These are phyloP conservation scores for Synergus itoensis DNA, from an alignment of 2,888 invertebrate species.

Conservation along the genomic window DNA sequence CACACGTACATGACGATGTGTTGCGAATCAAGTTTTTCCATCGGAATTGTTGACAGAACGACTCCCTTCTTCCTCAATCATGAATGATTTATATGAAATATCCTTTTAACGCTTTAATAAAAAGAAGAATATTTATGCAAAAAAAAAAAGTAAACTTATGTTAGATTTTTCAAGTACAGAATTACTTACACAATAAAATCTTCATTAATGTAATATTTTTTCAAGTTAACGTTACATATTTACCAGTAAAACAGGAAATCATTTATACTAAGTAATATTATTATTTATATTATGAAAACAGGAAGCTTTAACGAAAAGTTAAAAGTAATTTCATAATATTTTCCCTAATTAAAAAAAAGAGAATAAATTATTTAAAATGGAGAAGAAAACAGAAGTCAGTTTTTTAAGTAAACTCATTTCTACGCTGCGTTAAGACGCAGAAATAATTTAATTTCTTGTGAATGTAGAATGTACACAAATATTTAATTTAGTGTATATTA, in stretches of 20 bases:
- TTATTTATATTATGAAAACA: slow-evolving; percentile 6
- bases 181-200: slow-evolving; percentile 33
- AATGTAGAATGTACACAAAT: slow-evolving; percentile 22
- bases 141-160: slow-evolving; percentile 10
- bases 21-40: slow-evolving; percentile 6
- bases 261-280: slow-evolving; percentile 27
- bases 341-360: slow-evolving; percentile 31
- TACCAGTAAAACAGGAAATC: slow-evolving; percentile 22
- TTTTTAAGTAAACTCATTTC: slow-evolving; percentile 9
- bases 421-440: neutral
- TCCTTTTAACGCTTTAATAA: slow-evolving; percentile 25
- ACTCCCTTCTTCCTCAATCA: neutral
- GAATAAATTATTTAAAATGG: slow-evolving; percentile 20
- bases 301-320: slow-evolving; percentile 23
- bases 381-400: slow-evolving; percentile 30
- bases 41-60: slow-evolving; percentile 24
- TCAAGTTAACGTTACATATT: slow-evolving; percentile 23
- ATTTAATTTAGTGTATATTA: neutral
- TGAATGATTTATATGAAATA: slow-evolving; percentile 28
- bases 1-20: slow-evolving; percentile 26
- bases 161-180: slow-evolving; percentile 14
- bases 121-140: slow-evolving; percentile 23
- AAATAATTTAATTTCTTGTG: neutral
- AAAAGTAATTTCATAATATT: slow-evolving; percentile 3
- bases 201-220: slow-evolving; percentile 12